phyloP scores from a whole-genome alignment of 2,113 vertebrate genomes.

The Dipodomys spectabilis region DNA sequence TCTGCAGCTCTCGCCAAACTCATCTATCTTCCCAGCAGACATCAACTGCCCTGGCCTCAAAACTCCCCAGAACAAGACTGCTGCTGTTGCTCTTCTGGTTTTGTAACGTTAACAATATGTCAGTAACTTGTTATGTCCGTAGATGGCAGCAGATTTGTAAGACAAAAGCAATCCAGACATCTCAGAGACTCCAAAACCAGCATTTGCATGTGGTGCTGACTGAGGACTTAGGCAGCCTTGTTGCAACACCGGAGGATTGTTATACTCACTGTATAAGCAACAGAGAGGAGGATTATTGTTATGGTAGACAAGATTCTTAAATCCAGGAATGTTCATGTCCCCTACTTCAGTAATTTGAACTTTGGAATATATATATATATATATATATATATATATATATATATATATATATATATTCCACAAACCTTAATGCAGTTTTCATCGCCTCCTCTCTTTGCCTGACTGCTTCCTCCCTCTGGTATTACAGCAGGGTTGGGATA shows the following conservation, averaged over 20 bases:
- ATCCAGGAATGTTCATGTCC: constrained; percentile 42
- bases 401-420: background rate
- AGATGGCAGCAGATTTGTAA: background rate
- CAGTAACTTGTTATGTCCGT: background rate
- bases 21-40: background rate
- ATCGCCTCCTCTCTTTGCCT: constrained; percentile 62
- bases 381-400: no score
- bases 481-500: constrained; percentile 16
- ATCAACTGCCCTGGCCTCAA: background rate
- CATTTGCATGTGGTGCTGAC: background rate
- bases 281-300: background rate
- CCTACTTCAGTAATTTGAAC: constrained; percentile 1
- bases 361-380: no score
- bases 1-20: background rate
- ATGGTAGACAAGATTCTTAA: background rate
- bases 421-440: constrained; percentile 62
- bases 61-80: background rate
- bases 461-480: constrained; percentile 25
- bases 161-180: background rate
- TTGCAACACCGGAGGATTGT: background rate
- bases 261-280: background rate
- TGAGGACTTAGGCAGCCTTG: background rate
- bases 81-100: constrained; percentile 16
- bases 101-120: background rate
- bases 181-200: background rate